Conservation (phyloP, 2,797 vertebrate genomes). For the Neostethus bicornis region DNA sequence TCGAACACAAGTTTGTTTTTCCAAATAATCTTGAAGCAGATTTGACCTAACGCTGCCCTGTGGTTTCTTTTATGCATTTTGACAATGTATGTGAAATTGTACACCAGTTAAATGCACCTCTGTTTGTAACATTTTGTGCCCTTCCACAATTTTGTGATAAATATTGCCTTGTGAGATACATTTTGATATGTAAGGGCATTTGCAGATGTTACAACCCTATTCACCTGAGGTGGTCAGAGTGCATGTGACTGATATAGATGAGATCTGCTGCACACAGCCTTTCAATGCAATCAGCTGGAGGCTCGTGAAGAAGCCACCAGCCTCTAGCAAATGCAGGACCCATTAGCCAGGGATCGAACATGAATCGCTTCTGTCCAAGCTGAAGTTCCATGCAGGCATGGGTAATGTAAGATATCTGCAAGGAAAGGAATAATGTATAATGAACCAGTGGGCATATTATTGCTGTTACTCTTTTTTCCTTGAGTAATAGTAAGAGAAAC, state of each 20-base stretch:
- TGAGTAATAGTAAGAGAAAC: no score
- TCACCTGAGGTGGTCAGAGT: slow-evolving; percentile 87
- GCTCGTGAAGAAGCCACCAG: slow-evolving; percentile 86
- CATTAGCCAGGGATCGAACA: slow-evolving; percentile 84
- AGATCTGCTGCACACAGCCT: slow-evolving; percentile 78
- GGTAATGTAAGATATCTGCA: slow-evolving; percentile 83
- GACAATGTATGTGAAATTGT: no score
- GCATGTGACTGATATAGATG: slow-evolving; percentile 87
- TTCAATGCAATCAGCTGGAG: slow-evolving; percentile 78
- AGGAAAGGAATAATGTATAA: not conserved
- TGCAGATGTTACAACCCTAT: no score
- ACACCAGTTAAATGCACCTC: no score
- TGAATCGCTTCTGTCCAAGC: slow-evolving; percentile 71
- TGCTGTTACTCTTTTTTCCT: no score
- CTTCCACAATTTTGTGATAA: no score
- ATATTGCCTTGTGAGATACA: no score
- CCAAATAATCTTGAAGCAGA: slow-evolving; percentile 39
- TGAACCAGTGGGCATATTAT: not conserved
- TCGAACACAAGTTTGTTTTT: slow-evolving; percentile 72
- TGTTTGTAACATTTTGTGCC: no score
- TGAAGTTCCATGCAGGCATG: slow-evolving; percentile 86
- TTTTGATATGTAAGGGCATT: no score
- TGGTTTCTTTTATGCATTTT: no score
- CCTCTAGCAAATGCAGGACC: slow-evolving; percentile 85
- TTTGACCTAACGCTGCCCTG: slow-evolving; percentile 51